Base-by-base conservation (phyloP, 1,140 invertebrate genomes). In the Formica selysi region DNA sequence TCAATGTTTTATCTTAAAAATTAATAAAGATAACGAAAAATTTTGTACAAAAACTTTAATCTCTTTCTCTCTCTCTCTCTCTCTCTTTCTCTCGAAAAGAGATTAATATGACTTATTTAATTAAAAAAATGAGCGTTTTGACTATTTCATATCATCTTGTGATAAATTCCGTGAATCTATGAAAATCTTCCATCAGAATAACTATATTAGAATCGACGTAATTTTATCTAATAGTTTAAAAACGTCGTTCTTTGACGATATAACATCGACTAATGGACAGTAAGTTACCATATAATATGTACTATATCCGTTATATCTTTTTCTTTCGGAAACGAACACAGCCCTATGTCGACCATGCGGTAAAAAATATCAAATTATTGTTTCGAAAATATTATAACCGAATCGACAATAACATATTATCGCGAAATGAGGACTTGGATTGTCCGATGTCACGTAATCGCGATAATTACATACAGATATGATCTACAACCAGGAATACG, bases 221-320 rank as follows among this genome's bases (percentile, higher is more conserved):
- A 80, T 80, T 22, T 36, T n/a, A 54, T 48, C 26, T n/a, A 19
- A 76, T 62, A 65, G 22, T 57, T 36, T 70, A 70, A 41, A 70
- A 70, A 41, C 6, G 48, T 11, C 54, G n/a, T 7, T 80, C n/a
- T 44, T 70, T 36, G 22, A 80, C 11, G 62, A 80, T 70, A 59
- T 68, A 54, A 81, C 38, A 74, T 44, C 26, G 44, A 80, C 44
- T 83, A 73, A 83, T 36, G 3, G 13, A 83, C 79, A 83, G 22
- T 83, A 54, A 61, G 41, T 83, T 73, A 19, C 19, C 4, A 32
- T 73, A 61, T 73, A 41, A 83, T 59, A n/a, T 59, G n/a, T 81
- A 73, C 41, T 74, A 74, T 32, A 74, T 8, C 38, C 36, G 36
- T 4, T 83, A 57, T 32, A 81, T 32, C 54, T 48, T 76, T 19